phyloP scores from a whole-genome alignment of 2,797 vertebrate genomes.

The Mastacembelus armatus region DNA sequence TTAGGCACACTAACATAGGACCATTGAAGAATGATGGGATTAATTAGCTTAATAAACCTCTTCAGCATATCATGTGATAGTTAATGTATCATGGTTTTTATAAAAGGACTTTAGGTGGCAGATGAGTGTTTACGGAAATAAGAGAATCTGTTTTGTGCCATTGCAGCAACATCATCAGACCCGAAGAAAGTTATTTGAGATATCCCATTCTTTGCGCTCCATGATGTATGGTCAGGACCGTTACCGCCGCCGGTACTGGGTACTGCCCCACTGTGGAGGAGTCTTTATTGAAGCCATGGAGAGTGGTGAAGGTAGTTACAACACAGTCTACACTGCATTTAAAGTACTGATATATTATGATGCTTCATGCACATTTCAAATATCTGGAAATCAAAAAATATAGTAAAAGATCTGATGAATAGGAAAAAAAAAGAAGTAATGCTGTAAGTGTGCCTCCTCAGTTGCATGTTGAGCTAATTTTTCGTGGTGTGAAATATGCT shows the following conservation, averaged over 20 bases:
- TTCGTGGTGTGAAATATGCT: conserved; percentile 26
- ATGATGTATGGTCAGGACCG: conserved; percentile 99
- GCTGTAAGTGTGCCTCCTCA: conserved; percentile 20
- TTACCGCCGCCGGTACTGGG: conserved; percentile 96
- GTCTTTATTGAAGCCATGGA: conserved; percentile 98
- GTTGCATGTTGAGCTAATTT: conserved; percentile 29
- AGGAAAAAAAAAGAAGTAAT: conserved; percentile 15
- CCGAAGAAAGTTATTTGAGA: conserved; percentile 95
- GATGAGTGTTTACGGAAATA: conserved; percentile 17
- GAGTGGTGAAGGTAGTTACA: conserved; percentile 93
- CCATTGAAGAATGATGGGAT: conserved; percentile 47
- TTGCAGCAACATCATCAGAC: conserved; percentile 97
- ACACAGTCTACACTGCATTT: neutral
- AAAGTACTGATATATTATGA: neutral
- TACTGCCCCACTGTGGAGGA: conserved; percentile 96
- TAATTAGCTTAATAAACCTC: conserved; percentile 57
- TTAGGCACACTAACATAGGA: conserved; percentile 13
- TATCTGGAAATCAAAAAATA: conserved; percentile 15
- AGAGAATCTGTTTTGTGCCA: conserved; percentile 24
- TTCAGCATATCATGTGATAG: conserved; percentile 47
- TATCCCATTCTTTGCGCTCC: conserved; percentile 94
- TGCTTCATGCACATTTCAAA: neutral
- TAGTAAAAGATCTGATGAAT: conserved; percentile 10
- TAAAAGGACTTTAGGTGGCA: conserved; percentile 8
- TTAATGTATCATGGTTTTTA: conserved; percentile 51